Evolutionary conservation across 2,113 vertebrate species (phyloP).

Genomic region (Hippoglossus stenolepis): DNA sequence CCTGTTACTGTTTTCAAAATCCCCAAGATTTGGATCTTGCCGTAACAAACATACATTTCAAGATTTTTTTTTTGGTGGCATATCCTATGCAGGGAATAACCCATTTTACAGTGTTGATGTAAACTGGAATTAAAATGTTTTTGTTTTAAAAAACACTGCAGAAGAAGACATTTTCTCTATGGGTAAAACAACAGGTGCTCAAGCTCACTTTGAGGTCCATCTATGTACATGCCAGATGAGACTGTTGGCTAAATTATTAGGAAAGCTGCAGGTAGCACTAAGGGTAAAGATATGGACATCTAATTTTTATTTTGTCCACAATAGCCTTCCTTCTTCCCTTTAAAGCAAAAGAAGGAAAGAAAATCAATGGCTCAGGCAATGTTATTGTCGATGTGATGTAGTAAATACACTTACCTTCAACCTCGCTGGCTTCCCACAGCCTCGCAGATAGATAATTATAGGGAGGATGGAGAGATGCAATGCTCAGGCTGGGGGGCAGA

Average conservation of each 20-base stretch:
- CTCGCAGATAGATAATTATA: slow-evolving; percentile 66
- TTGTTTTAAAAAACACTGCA: too few species aligned
- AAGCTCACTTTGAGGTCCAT: too few species aligned
- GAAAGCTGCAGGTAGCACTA: not conserved
- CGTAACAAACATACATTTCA: too few species aligned
- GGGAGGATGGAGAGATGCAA: not conserved
- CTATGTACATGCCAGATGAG: not conserved
- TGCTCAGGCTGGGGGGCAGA: slow-evolving; percentile 30
- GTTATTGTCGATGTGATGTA: slow-evolving; percentile 75
- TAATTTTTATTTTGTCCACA: slow-evolving; percentile 82
- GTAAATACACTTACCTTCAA: slow-evolving; percentile 84
- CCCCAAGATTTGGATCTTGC: too few species aligned
- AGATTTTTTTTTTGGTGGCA: too few species aligned
- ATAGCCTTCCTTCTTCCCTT: slow-evolving; percentile 71
- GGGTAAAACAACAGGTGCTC: too few species aligned
- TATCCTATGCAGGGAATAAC: too few species aligned
- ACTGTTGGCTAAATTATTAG: not conserved
- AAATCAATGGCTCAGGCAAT: slow-evolving; percentile 79
- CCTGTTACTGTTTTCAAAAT: too few species aligned
- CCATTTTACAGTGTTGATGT: too few species aligned
- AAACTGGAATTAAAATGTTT: too few species aligned
- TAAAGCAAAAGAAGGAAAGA: slow-evolving; percentile 59
- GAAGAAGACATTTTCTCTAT: too few species aligned
- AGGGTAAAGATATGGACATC: slow-evolving; percentile 56
- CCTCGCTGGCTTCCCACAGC: slow-evolving; percentile 60